Percentiles rank a stretch among this genome's conserved stretches.
Conservation (phyloP, 2,888 invertebrate genomes). For the Neoscelio sp. region DNA sequence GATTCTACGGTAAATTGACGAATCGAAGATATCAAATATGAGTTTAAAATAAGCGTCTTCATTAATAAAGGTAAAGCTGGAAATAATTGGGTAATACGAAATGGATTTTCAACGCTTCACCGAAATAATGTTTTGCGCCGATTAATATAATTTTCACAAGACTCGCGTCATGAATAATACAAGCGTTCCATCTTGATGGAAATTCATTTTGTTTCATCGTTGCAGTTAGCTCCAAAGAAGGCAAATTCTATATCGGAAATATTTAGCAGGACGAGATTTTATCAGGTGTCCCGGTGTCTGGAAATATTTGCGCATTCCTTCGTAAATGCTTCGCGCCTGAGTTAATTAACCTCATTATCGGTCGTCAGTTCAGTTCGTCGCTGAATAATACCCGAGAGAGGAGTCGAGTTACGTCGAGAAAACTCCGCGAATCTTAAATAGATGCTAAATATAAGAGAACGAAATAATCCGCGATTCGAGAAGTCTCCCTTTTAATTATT, state of each 20-base stretch:
- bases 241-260: constrained; percentile 60
- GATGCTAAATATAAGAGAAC: constrained; percentile 23
- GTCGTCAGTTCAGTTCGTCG: constrained; percentile 49
- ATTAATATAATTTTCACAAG: constrained; percentile 25
- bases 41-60: too few species aligned
- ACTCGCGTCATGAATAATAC: constrained; percentile 39
- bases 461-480: constrained; percentile 24
- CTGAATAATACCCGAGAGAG: constrained; percentile 48
- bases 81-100: constrained; percentile 14
- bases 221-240: constrained; percentile 28
- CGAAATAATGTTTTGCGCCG: constrained; percentile 15
- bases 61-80: neutral
- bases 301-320: constrained; percentile 63
- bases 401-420: neutral
- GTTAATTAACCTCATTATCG: constrained; percentile 65
- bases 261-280: constrained; percentile 60
- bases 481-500: too few species aligned
- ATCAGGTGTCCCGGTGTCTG: constrained; percentile 62
- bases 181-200: constrained; percentile 25
- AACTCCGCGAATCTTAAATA: constrained; percentile 32
- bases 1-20: too few species aligned
- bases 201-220: constrained; percentile 46
- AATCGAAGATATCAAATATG: too few species aligned
- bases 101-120: constrained; percentile 24
- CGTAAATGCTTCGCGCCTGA: constrained; percentile 58